A percentile compares a stretch with the other conserved stretches of the same genome.
Conservation (phyloP, 2,113 vertebrate species). For the Nycticorax nycticorax region DNA sequence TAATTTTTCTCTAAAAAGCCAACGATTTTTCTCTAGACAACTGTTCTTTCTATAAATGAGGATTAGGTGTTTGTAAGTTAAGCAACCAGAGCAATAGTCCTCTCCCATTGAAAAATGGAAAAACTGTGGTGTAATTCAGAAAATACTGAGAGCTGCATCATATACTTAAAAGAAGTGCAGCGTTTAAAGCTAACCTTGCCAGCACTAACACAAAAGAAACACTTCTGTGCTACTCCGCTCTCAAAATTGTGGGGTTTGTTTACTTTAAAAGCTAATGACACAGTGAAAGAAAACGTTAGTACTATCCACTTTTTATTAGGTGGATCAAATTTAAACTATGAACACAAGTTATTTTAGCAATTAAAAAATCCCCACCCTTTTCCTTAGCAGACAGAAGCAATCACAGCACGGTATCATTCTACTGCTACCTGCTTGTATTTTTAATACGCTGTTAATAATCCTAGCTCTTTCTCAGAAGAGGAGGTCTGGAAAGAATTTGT, state of each 20-base stretch:
- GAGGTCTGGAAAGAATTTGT: not conserved
- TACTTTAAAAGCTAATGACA: not conserved
- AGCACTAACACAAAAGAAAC: not conserved
- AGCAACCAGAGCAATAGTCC: not conserved
- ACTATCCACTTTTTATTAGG: not conserved
- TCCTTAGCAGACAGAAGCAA: not conserved
- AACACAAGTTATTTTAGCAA: not conserved
- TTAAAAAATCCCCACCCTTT: not conserved
- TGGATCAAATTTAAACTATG: not conserved
- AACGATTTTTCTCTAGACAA: not conserved
- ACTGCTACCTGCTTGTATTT: not conserved
- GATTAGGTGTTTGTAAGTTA: not conserved
- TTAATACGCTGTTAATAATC: not conserved
- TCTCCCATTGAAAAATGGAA: not conserved
- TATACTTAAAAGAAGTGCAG: not conserved
- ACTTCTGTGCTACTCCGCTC: not conserved
- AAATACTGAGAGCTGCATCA: not conserved
- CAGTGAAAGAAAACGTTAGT: not conserved
- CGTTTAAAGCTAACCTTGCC: not conserved
- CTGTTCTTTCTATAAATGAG: not conserved
- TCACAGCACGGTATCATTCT: not conserved
- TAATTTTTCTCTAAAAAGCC: not conserved
- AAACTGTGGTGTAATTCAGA: not conserved
- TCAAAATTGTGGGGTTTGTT: not conserved
- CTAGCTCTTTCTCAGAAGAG: not conserved